Base-by-base conservation (phyloP, 2,113 vertebrate genomes). In the Paraplagusia blochii region DNA sequence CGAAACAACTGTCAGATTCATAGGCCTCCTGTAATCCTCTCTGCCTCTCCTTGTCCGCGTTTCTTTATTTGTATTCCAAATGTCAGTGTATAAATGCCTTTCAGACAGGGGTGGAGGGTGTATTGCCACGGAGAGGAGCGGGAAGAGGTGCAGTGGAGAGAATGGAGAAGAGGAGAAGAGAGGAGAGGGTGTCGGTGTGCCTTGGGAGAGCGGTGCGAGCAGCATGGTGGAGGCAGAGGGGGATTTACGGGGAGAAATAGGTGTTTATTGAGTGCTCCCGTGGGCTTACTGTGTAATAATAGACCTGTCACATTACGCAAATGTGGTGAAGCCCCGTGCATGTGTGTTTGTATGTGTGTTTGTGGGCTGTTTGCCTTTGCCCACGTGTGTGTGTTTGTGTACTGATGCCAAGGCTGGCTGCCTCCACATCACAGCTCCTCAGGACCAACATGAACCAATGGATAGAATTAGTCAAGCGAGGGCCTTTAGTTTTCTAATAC, bases 291-390 rank as follows among this genome's bases (percentile, higher is more conserved):
- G 87, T 80, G 88, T 92, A 92, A 92, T 92, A 90, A 92, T 91
- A 91, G 90, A 90, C 88, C 89, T 89, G 90, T 91, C 89, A 91
- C 90, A 92, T 91, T 91, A 90, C 87, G 87, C 91, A 91, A 90
- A 91, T 89, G 87, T 80, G 72, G 77, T 87, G 81, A 88, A 89
- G 88, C 87, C 79, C 88, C 80, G 79, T 68, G 66, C 53, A 58
- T 73, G 70, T 67, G 76, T 81, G 79, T 85, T 80, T 85, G 69
- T 80, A 19, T 13, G 52, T 44, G 63, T 79, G 67, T 70, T 72
- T 67, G 70, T 71, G n/a, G 52, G 44, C 66, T 79, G 67, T 70
- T 72, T 67, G 70, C 68, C 51, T 48, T 39, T 56, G 53, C 22
- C 16, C 14, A 11, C 45, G 63, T 53, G 52, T 39, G 55, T 11